A percentile compares a stretch with the other conserved stretches of the same genome.
These are phyloP conservation scores for Phalacrocorax aristotelis DNA, from an alignment of 2,113 vertebrate genomes.

Conservation along the genomic window DNA sequence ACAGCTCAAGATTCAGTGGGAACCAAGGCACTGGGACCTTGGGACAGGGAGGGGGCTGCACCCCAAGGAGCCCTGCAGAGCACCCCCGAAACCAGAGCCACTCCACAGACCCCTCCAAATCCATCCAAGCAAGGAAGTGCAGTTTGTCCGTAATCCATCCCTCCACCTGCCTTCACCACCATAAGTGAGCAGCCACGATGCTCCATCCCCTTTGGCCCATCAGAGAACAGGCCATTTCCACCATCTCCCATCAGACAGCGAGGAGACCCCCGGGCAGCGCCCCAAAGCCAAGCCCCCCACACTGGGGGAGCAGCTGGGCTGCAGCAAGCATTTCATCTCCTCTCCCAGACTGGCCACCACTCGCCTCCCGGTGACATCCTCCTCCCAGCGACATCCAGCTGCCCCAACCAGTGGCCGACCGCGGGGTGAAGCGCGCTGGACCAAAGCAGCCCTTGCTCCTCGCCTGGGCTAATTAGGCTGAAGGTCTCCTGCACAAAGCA, in stretches of 20 bases:
- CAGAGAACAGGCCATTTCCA: background rate
- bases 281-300: rapidly evolving
- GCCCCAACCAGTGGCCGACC: rapidly evolving
- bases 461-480: background rate
- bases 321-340: background rate
- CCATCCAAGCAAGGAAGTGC: background rate
- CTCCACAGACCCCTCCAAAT: background rate
- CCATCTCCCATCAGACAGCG: background rate
- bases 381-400: background rate
- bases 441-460: rapidly evolving
- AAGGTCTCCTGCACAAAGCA: background rate
- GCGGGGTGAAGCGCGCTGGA: background rate
- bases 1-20: background rate
- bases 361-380: background rate
- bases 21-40: background rate
- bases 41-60: background rate
- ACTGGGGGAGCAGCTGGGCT: background rate
- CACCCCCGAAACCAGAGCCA: background rate
- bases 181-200: rapidly evolving
- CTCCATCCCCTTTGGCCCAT: background rate
- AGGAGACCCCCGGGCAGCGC: rapidly evolving
- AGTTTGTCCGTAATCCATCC: background rate
- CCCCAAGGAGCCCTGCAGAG: background rate
- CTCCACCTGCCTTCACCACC: background rate
- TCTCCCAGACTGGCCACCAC: background rate